Base-by-base conservation (phyloP, 2,113 vertebrate species). In the Carassius auratus region DNA sequence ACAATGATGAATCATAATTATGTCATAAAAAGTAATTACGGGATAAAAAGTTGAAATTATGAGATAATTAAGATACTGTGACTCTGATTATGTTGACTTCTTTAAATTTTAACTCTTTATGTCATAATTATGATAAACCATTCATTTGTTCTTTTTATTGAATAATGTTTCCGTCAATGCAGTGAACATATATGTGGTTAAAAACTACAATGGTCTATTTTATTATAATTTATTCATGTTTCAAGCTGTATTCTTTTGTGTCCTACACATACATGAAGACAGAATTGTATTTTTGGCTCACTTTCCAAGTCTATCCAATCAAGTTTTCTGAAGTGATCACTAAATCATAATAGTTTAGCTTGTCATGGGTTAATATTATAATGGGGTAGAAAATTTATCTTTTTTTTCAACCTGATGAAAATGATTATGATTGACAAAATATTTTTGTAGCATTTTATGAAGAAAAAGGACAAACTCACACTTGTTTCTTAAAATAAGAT, bases 401-500 rank as follows among this genome's bases (percentile, higher is more conserved):
- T 66, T 66, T 66, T 66, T 50, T 81, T 26, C 8, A 19, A 9
- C 13, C 23, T 45, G 9, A 19, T 69, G n/a, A 17, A 50, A 21
- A 33, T 15, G 0, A 42, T 45, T n/a, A 45, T 73, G 69, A 42
- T 45, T 23, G 12, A 48, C n/a, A n/a, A 13, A 74, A 6, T 7
- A 23, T 48, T 45, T 74, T n/a, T 45, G 38, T 74, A 23, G 5
- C 10, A 23, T 74, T 26, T 50, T 74, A 14, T 66, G 0, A 85
- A 85, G 33, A 89, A 79, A 88, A 91, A 61, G 73, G 66, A 91
- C 90, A 92, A 33, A 85, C 77, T 90, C 84, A 92, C 90, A 82
- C 26, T 84, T 38, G 88, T 92, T 95, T 96, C 95, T 96, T 96
- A 96, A 96, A 96, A 96, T 96, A 96, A 96, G 94, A 95, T 95